Base-by-base conservation (phyloP, 2,113 vertebrate species). In the Serilophus lunatus region DNA sequence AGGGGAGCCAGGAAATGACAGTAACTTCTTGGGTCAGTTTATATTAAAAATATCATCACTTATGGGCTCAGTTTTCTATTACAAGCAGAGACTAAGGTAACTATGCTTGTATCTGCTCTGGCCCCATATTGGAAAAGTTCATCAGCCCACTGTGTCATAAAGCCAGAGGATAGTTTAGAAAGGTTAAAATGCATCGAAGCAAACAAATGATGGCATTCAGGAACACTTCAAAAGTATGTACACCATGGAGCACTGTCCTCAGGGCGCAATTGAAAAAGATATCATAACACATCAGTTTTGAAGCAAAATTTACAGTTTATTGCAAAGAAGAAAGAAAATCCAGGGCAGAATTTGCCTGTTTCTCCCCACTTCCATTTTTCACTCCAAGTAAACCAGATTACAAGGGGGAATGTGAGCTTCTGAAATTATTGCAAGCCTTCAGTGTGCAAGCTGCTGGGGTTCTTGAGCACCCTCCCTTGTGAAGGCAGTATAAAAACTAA, bases 101-200 rank as follows among this genome's bases (percentile, higher is more conserved):
- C 19, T 59, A 26, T 2, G 3, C 33, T 75, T 87, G 1, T 29
- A 49, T 36, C 31, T 86, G 40, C 40, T 80, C 53, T 80, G 7
- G 29, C 44, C 18, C 29, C 9, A 4, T 42, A 12, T 2, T 15
- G 45, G 36, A 56, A 51, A 1, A 0, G 0, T 38, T 45, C 13
- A 3, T 49, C 53, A 72, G 44, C 31, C 24, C 5, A 1, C n/a
- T 59, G n/a, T 64, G 38, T 51, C n/a, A 24, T 17, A 86, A 88
- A 65, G 7, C 49, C n/a, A 42, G 24, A 82, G 26, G 29, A 47
- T 17, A 20, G 69, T 56, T 51, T 40, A 56, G 63, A 50, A 69
- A 77, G 15, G 26, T 24, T 49, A 75, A 38, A 76, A 80, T 51
- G 4, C 25, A 63, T 8, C n/a, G 6, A 88, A 72, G 29, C 12